Evolutionary conservation across 2,113 vertebrate species (phyloP), one percentile per base, ranked within the genome.

Genomic region (Ammospiza nelsoni): DNA sequence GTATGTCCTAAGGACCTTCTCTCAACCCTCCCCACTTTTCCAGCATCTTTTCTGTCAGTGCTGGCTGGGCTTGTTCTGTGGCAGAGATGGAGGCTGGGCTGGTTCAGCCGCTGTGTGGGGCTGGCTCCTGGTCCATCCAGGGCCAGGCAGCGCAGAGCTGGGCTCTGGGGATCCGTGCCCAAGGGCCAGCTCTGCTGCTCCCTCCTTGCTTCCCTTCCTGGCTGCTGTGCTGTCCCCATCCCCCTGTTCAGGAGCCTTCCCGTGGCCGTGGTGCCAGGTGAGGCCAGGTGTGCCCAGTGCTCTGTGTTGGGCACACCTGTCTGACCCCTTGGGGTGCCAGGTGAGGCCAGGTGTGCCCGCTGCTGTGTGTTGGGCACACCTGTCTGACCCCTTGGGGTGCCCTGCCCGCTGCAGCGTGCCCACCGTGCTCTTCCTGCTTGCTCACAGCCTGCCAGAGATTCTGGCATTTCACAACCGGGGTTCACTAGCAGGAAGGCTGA

Each of bases 41-140:
- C 73, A 89, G 57, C 16, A 1, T 6, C 1, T 4, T 20, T 58
- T 25, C 23, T 37, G 46, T 16, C 48, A 1, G 4, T 25, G 19
- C 55, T 27, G 35, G 9, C 41, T 9, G 52, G 41, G 9, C 48
- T 10, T 0, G 1, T 5, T 35, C 59, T 41, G 8, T 4, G 4
- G 52, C 23, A 9, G 59, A 12, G 88, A 0, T 12, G 0, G 11
- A 7, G 22, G 59, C 13, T 0, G 33, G 15, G 69, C 46, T 7
- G 41, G 2, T 5, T 12, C 61, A 37, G 58, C 24, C 1, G 0
- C 19, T 0, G 21, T 1, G 58, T 22, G 12, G n/a, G 3, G 4
- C 58, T 57, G 61, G 20, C 66, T n/a, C 3, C 4, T n/a, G 0
- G 0, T 23, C 12, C 11, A 0, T 1, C 10, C 39, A 2, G 25